These are phyloP conservation scores for Narcine bancroftii DNA, from an alignment of 2,113 vertebrate species.

Conservation along the genomic window DNA sequence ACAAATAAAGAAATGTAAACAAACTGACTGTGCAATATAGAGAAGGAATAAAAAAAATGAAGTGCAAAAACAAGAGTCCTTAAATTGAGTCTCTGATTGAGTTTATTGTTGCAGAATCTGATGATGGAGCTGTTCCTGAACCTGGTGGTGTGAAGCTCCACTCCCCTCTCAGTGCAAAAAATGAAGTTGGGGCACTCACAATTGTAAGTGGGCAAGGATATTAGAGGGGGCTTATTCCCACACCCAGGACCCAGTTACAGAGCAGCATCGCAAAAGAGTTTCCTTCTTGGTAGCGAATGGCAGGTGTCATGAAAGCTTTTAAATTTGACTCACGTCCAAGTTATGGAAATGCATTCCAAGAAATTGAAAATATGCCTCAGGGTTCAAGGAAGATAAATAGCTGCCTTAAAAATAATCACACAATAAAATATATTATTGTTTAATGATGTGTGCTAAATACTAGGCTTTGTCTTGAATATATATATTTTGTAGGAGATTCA, in stretches of 20 bases:
- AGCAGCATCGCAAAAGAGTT: neutral
- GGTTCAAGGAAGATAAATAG: neutral
- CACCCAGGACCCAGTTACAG: neutral
- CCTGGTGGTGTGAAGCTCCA: too few species aligned
- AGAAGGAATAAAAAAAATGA: too few species aligned
- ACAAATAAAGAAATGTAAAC: too few species aligned
- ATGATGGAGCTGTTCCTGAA: too few species aligned
- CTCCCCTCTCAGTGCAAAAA: neutral
- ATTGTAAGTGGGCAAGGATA: neutral
- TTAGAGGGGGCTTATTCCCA: neutral
- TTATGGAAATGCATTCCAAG: conserved; percentile 9
- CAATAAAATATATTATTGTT: neutral
- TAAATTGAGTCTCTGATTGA: too few species aligned
- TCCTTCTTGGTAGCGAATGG: neutral
- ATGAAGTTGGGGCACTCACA: neutral
- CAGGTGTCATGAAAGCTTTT: neutral
- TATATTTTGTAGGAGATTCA: neutral
- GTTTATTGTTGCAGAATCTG: too few species aligned
- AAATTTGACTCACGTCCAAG: neutral
- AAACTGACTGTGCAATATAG: too few species aligned
- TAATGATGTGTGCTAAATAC: neutral
- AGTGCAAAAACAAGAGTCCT: too few species aligned
- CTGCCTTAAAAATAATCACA: neutral
- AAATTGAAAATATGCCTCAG: neutral
- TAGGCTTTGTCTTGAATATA: neutral